Percentiles rank a stretch among this genome's conserved stretches.
phyloP scores from a whole-genome alignment of 1,140 invertebrate genomes.

The Calycopis cecrops region DNA sequence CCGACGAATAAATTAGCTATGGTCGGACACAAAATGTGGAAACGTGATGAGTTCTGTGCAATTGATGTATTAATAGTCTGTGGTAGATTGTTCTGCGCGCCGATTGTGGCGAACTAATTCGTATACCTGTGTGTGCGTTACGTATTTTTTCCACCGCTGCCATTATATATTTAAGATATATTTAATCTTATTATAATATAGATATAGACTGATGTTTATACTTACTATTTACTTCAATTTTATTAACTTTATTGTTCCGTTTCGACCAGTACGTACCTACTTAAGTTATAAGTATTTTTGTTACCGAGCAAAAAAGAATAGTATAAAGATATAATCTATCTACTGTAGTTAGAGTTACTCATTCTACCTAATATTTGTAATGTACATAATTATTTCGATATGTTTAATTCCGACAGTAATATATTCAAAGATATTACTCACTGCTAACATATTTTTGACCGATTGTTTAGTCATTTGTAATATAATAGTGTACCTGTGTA shows the following conservation, averaged over 20 bases:
- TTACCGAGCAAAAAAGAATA: neutral
- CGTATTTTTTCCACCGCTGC: neutral
- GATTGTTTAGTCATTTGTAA: no score
- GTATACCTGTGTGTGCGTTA: neutral
- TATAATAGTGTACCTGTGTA: no score
- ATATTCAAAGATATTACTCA: no score
- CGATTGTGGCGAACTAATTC: neutral
- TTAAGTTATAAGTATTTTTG: neutral
- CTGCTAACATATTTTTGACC: no score
- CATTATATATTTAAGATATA: conserved; percentile 1
- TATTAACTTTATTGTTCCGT: neutral
- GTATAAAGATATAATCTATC: neutral
- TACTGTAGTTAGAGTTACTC: no score
- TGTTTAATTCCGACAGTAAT: no score
- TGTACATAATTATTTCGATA: no score
- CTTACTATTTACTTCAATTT: neutral
- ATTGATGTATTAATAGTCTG: conserved; percentile 2
- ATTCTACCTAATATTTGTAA: no score
- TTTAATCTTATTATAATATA: neutral
- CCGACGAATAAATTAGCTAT: conserved; percentile 18
- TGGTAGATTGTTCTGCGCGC: neutral
- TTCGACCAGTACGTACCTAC: no score
- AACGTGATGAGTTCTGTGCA: conserved; percentile 6
- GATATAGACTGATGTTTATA: neutral
- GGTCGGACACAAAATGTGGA: conserved; percentile 7